These are phyloP conservation scores for Thymelicus sylvestris DNA, from an alignment of 2,888 invertebrate genomes.

Conservation along the genomic window DNA sequence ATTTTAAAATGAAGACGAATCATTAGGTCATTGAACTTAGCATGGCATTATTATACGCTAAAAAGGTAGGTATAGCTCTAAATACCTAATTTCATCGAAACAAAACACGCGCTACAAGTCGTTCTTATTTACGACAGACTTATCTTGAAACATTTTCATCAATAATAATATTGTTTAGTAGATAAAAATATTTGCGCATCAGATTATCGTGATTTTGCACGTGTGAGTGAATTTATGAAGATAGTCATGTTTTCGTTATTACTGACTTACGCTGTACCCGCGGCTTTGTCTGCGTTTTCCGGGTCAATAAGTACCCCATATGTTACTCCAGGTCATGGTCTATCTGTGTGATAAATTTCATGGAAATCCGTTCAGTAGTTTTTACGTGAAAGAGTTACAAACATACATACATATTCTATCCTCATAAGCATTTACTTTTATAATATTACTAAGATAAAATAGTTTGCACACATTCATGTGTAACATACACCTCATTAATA, in stretches of 20 bases:
- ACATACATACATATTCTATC: too few relatives aligned
- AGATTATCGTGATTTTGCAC: conserved; percentile 14
- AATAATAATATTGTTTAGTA: not conserved
- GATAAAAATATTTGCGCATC: conserved; percentile 17
- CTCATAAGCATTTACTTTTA: too few relatives aligned
- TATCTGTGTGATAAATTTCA: too few relatives aligned
- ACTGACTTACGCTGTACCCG: not conserved
- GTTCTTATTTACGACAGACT: not conserved
- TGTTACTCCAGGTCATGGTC: too few relatives aligned
- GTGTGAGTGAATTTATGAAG: not conserved
- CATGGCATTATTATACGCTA: not conserved
- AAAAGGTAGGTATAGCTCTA: not conserved
- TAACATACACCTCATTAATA: too few relatives aligned
- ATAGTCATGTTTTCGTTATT: not conserved
- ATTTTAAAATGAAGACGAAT: conserved; percentile 3
- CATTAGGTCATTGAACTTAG: conserved; percentile 7
- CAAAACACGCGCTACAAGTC: not conserved
- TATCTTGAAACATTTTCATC: not conserved
- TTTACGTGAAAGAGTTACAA: not conserved
- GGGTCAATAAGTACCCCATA: too few relatives aligned
- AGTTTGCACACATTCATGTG: too few relatives aligned
- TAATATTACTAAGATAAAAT: too few relatives aligned
- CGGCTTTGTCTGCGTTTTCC: too few relatives aligned
- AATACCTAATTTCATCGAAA: not conserved
- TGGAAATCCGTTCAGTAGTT: too few relatives aligned